These are phyloP conservation scores for Drosophila equinoxialis DNA, from an alignment of 1,140 invertebrate genomes.

Conservation along the genomic window DNA sequence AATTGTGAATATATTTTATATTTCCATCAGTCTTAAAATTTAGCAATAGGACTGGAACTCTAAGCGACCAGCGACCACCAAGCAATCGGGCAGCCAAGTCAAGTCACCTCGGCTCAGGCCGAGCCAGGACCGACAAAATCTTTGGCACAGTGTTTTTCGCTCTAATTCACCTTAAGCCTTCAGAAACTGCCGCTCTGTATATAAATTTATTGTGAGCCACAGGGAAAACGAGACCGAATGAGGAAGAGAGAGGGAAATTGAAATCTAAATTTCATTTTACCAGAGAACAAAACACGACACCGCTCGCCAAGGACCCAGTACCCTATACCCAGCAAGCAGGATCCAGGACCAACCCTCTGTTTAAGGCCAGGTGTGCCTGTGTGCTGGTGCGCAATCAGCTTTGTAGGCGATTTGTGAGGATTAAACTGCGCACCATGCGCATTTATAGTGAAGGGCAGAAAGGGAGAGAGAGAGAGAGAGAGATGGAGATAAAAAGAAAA, in stretches of 20 bases:
- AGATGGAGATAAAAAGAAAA: no score
- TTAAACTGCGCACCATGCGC: slow-evolving; percentile 71
- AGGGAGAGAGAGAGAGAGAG: not conserved
- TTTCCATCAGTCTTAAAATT: not conserved
- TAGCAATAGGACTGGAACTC: slow-evolving; percentile 17
- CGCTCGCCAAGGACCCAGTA: slow-evolving; percentile 35
- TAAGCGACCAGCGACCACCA: slow-evolving; percentile 39
- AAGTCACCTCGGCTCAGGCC: slow-evolving; percentile 60
- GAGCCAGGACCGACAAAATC: slow-evolving; percentile 28
- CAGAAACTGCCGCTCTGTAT: slow-evolving; percentile 54
- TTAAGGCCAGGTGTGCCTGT: slow-evolving; percentile 63
- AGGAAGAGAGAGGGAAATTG: not conserved
- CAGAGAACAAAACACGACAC: slow-evolving; percentile 54
- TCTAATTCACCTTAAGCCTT: slow-evolving; percentile 69
- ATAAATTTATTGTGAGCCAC: not conserved
- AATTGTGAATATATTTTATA: not conserved
- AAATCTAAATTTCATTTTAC: slow-evolving; percentile 34
- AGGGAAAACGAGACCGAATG: not conserved
- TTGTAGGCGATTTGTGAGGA: slow-evolving; percentile 81
- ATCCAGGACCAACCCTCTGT: slow-evolving; percentile 52
- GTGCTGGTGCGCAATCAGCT: slow-evolving; percentile 79
- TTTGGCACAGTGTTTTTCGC: slow-evolving; percentile 39
- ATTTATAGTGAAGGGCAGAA: not conserved
- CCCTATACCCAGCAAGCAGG: not conserved
- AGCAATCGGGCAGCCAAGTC: slow-evolving; percentile 36